Evolutionary conservation across 1,140 invertebrate genomes (phyloP), one percentile per base, ranked within the genome.

Genomic region (Eumaeus atala): DNA sequence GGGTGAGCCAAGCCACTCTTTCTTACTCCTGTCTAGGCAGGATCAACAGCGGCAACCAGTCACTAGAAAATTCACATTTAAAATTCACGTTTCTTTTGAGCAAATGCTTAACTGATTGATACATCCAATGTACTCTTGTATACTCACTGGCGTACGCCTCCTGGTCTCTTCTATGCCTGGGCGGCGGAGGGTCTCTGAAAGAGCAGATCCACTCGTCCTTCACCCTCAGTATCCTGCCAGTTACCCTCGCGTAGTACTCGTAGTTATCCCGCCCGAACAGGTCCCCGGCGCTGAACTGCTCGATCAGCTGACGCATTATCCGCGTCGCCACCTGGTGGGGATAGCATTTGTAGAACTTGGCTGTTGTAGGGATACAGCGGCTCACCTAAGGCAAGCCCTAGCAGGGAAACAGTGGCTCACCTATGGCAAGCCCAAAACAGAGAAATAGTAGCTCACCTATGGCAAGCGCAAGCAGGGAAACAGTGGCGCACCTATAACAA

Each of bases 251-350:
- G 87, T 99, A 99, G 86, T 97, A 99, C 86, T 98, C 96, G 76
- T 99, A 98, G 84, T 98, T 99, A 40, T 97, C 94, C 47, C 95
- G 91, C 2, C 97, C 97, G 87, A 99, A 99, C 50, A 99, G 90
- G 84, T 98, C 95, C 47, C 94, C 95, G 28, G 95, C 93, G 44
- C 96, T 97, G 90, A 99, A 99, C 84, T 98, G 96, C 84, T 98
- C 96, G 71, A 99, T 98, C 72, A 97, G 92, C 87, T 94, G 96
- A 80, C 97, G 96, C 92, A 98, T 97, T 42, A 97, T 95, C 66
- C 94, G 92, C 11, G 96, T 97, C 52, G 96, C 95, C 74, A 96
- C 93, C 95, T 97, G 38, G 9, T 3, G 38, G 40, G 40, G 40
- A 16, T 17, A 28, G 12, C 40, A 44, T 1, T 2, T 28, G n/a